A percentile compares a stretch with the other conserved stretches of the same genome.
Evolutionary conservation across 2,888 invertebrate species (phyloP).

Genomic region (Mallateleia sp.): DNA sequence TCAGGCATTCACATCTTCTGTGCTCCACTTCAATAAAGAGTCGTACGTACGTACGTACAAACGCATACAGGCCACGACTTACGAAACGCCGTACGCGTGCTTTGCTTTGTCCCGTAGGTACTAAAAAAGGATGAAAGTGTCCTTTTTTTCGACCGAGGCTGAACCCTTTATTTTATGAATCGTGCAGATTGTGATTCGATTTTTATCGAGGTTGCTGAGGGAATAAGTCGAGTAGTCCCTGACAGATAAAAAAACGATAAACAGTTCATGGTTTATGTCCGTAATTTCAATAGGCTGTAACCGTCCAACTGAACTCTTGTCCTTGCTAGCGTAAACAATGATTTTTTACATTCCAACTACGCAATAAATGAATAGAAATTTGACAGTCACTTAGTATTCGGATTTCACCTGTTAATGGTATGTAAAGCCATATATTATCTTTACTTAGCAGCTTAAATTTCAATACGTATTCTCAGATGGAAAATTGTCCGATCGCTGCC

Average conservation of each 20-base stretch:
- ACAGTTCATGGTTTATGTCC: constrained; percentile 15
- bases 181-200: constrained; percentile 59
- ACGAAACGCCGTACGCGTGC: constrained; percentile 56
- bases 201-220: constrained; percentile 32
- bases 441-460: constrained; percentile 5
- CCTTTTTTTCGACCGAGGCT: constrained; percentile 57
- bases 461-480: constrained; percentile 1
- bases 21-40: constrained; percentile 87
- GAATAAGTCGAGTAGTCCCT: constrained; percentile 42
- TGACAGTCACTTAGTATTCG: constrained; percentile 30
- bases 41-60: constrained; percentile 77
- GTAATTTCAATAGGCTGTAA: not conserved
- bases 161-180: constrained; percentile 60
- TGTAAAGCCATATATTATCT: constrained; percentile 51
- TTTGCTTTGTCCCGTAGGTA: constrained; percentile 61
- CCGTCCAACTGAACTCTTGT: not conserved
- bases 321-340: not conserved
- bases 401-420: constrained; percentile 63
- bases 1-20: constrained; percentile 88
- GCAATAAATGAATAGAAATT: constrained; percentile 25
- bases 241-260: constrained; percentile 29
- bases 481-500: constrained; percentile 21
- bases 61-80: constrained; percentile 50
- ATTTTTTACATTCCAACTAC: constrained; percentile 23
- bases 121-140: constrained; percentile 54